Evolutionary conservation across 2,113 vertebrate species (phyloP), one percentile per base, ranked within the genome.

Genomic region (Nicator chloris): DNA sequence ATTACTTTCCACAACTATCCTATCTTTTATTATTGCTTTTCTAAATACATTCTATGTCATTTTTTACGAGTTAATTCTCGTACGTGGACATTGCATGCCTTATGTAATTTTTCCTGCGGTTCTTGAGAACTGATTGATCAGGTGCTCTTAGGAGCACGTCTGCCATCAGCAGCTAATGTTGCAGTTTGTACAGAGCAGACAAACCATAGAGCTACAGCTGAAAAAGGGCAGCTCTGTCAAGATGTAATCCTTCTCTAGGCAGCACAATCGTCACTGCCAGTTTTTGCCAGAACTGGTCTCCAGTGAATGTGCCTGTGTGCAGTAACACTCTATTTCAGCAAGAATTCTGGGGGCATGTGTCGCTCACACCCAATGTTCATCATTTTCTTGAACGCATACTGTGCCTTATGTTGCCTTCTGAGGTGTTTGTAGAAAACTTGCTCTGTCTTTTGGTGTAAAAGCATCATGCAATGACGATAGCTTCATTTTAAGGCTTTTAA

Each of bases 381-480:
- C 0, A 9, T 61, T 78, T 94, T 66, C 60, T 78, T 66, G 39
- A 51, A 39, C 24, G 27, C 39, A 14, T 10, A 59, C 33, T 42
- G 45, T 66, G 51, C 71, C 64, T 93, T 92, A 54, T 66, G 54
- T 63, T 90, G 71, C 21, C 16, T 92, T 88, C 64, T 54, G 63
- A 72, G 21, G 63, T 80, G 53, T 82, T 49, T 53, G 44, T 27
- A 61, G 53, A 65, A 85, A 90, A 79, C 15, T 69, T 88, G 33
- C 56, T 90, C 50, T 70, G 59, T 69, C 79, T 92, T 92, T 86
- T 78, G 39, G 6, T 88, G 50, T 77, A 83, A 80, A 85, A 73
- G 8, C 27, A n/a, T 42, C 30, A 26, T 57, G 9, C 12, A 54
- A 70, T 21, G 37, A 30, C 1, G 3, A 50, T 7, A 82, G 33